Evolutionary conservation across 2,888 invertebrate genomes (phyloP), one percentile per base, ranked within the genome.

Genomic region (Dryocosmus kuriphilus): DNA sequence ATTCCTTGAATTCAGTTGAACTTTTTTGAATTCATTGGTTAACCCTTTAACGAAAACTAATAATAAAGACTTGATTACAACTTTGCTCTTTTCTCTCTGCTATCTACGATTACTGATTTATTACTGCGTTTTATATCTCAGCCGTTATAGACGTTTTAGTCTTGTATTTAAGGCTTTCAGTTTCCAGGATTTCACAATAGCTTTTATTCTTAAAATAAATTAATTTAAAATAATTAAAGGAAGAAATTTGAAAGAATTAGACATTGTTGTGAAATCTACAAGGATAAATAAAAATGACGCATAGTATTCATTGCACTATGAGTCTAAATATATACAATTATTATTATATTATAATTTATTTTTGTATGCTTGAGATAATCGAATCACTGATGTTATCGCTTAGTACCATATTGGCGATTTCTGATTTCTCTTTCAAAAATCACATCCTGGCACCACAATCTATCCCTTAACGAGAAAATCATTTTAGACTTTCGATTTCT

Each of bases 281-380:
- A 51, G 24, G 7, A 51, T 51, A 71, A 27, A 71, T 19, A 41
- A 51, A 71, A 71, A 51, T 71, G n/a, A 51, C 51, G 27, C 30
- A 71, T 71, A 71, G 71, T 71, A 71, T 71, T 71, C 46, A 51
- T 30, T 22, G 38, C 65, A 65, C 14, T 38, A 41, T 65, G 24
- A 41, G 65, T 38, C 24, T 65, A 65, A 32, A 41, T 38, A 41
- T 38, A 65, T 5, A 38, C 14, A 65, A 41, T 24, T n/a, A 67
- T 71, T 51, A 71, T 51, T 71, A 71, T 71, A 51, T 67, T 67
- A 27, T 71, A 71, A 71, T 71, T 71, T 71, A 71, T 71, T 71
- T 71, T 71, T 71, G 71, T 71, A 71, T 71, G 71, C 71, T 51
- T 71, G 71, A 71, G 71, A 71, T 71, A 71, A 30, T 38, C 38